Percentiles rank a stretch among this genome's conserved stretches.
phyloP scores from a whole-genome alignment of 1,140 invertebrate species.

The Conus ventricosus region DNA sequence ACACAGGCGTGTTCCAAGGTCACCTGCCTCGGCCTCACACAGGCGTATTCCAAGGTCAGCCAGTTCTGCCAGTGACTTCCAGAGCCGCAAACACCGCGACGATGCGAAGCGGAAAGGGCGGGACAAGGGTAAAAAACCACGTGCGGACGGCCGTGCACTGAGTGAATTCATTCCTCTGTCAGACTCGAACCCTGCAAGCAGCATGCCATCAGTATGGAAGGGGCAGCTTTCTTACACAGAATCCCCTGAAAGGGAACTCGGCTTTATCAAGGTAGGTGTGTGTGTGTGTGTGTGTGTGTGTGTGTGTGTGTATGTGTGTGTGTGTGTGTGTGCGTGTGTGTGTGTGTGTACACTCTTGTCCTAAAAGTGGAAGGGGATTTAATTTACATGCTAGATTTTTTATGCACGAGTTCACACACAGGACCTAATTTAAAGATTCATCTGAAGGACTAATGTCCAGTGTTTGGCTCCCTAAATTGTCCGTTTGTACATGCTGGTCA shows the following conservation, averaged over 20 bases:
- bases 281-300: neutral
- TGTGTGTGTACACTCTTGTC: too few species aligned
- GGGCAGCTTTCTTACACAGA: constrained; percentile 50
- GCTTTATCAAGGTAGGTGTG: constrained; percentile 57
- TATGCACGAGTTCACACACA: too few species aligned
- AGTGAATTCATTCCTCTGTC: constrained; percentile 57
- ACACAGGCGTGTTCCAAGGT: constrained; percentile 37
- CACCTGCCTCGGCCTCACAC: constrained; percentile 30
- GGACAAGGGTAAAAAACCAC: constrained; percentile 51
- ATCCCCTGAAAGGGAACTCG: constrained; percentile 56
- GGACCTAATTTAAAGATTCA: too few species aligned
- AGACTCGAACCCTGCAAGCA: constrained; percentile 47
- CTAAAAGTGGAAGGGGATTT: too few species aligned
- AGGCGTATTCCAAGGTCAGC: constrained; percentile 46
- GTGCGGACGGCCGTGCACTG: constrained; percentile 35
- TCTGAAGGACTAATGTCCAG: too few species aligned
- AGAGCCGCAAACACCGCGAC: constrained; percentile 44
- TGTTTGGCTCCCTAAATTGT: too few species aligned
- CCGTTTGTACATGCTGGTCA: too few species aligned
- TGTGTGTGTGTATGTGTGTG: neutral
- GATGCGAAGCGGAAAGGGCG: constrained; percentile 39
- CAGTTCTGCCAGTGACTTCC: constrained; percentile 63
- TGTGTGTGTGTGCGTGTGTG: neutral
- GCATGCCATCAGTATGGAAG: constrained; percentile 57
- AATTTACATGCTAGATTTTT: too few species aligned